Evolutionary conservation across 2,888 invertebrate species (phyloP).

Genomic region (Limnephilus lunatus): DNA sequence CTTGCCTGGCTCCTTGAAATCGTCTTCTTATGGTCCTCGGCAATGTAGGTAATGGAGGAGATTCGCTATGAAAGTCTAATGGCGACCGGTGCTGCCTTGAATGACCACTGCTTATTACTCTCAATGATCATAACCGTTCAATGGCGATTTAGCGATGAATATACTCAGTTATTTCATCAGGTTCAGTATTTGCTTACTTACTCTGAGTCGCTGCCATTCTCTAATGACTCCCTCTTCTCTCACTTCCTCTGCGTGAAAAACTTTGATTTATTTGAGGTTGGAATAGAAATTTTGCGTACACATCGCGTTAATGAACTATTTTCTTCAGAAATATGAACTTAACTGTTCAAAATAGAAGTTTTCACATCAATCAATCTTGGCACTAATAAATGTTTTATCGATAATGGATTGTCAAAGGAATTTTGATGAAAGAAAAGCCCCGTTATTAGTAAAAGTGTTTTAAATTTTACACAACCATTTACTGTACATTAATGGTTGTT

Average conservation of each 20-base stretch:
- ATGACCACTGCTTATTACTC: conserved; percentile 39
- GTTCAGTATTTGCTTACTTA: neutral
- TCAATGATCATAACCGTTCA: neutral
- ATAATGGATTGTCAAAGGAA: neutral
- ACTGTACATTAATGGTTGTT: no score
- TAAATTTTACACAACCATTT: no score
- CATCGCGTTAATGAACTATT: neutral
- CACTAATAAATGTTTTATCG: neutral
- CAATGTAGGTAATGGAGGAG: conserved; percentile 30
- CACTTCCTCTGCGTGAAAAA: neutral
- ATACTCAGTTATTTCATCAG: neutral
- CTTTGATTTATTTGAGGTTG: neutral
- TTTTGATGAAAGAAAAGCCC: neutral
- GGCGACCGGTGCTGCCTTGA: conserved; percentile 18
- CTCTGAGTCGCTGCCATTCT: neutral
- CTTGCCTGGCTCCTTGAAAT: neutral
- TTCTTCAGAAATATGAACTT: neutral
- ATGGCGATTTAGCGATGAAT: neutral
- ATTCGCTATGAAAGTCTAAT: conserved; percentile 30
- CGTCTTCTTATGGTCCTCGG: conserved; percentile 21
- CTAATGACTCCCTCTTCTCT: neutral
- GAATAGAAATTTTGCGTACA: neutral
- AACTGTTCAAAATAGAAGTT: neutral
- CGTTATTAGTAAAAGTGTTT: no score
- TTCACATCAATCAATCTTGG: neutral